Base-by-base conservation (phyloP, 1,140 invertebrate species). In the Branchinecta lynchi region DNA sequence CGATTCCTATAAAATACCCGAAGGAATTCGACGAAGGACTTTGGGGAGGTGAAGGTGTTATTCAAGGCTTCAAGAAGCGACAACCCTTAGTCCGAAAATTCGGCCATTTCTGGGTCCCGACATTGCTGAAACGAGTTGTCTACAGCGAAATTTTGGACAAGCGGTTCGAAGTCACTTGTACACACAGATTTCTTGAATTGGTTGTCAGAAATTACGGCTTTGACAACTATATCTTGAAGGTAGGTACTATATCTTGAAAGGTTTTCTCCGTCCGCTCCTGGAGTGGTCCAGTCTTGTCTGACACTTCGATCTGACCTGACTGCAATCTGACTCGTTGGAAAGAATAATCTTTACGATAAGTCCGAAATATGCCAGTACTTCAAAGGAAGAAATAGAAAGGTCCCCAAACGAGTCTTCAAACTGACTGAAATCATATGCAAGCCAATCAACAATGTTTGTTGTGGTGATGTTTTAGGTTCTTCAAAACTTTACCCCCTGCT, bases 1-100 rank as follows among this genome's bases (percentile, higher is more conserved):
- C 88, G n/a, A 79, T 98, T 21, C 87, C 87, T 3, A 73, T 95
- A 0, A 82, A 84, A 70, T 88, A 86, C 77, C 89, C 93, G 3
- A 81, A 84, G 68, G 90, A 98, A 81, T 79, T 86, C 69, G 79
- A 98, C 77, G 68, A 87, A 67, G 93, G 94, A 32, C 82, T 99
- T 68, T 98, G 93, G 94, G 96, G 93, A 72, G 96, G 96, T 8
- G 96, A 98, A 82, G 91, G 86, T n/a, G 82, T 98, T 1, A 80
- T 99, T 43, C 86, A 92, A 82, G 95, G 95, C 45, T 95, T 90
- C 75, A 81, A 85, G 74, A 90, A 89, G 77, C 85, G 84, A 69
- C 74, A 82, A 65, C 79, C 75, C n/a, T 78, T 76, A 7, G 79
- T 78, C 68, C 80, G 84, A 71, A 81, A 86, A 72, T 83, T 88